A percentile compares a stretch with the other conserved stretches of the same genome.
These are phyloP conservation scores for Didymodactylos carnosus DNA, from an alignment of 2,888 invertebrate species.

Conservation along the genomic window DNA sequence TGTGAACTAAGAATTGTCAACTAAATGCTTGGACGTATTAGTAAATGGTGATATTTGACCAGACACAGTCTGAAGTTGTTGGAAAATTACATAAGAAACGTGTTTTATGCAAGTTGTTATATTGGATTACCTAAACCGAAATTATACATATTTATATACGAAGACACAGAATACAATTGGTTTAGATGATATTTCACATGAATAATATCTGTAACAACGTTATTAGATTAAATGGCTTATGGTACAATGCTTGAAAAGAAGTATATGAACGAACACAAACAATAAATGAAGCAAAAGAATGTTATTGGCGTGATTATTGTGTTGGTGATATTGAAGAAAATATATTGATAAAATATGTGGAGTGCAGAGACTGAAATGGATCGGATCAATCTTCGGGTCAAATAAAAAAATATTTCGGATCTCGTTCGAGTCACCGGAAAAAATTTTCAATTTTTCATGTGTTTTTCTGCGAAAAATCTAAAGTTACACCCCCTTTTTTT, in stretches of 20 bases:
- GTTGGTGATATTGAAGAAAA: conserved; percentile 89
- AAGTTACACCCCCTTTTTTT: too few relatives aligned
- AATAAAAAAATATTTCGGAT: too few relatives aligned
- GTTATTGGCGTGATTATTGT: conserved; percentile 81
- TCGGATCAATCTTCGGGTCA: too few relatives aligned
- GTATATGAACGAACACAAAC: conserved; percentile 81
- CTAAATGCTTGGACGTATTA: too few relatives aligned
- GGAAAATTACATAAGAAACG: conserved; percentile 77
- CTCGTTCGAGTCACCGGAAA: too few relatives aligned
- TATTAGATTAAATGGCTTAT: conserved; percentile 81
- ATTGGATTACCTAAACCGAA: conserved; percentile 47
- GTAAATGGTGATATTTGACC: conserved; percentile 66
- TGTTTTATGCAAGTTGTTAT: conserved; percentile 72
- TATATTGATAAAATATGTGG: conserved; percentile 77
- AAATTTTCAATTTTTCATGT: too few relatives aligned
- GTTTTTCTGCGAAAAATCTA: too few relatives aligned
- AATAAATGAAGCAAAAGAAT: conserved; percentile 78
- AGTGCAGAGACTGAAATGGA: too few relatives aligned
- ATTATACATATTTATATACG: neutral
- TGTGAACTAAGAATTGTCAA: too few relatives aligned
- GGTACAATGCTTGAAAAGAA: conserved; percentile 85
- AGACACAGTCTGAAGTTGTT: conserved; percentile 43
- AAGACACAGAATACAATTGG: neutral
- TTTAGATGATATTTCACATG: neutral
- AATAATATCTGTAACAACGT: neutral